Evolutionary conservation across 2,113 vertebrate genomes (phyloP).

Genomic region (Mesitornis unicolor): DNA sequence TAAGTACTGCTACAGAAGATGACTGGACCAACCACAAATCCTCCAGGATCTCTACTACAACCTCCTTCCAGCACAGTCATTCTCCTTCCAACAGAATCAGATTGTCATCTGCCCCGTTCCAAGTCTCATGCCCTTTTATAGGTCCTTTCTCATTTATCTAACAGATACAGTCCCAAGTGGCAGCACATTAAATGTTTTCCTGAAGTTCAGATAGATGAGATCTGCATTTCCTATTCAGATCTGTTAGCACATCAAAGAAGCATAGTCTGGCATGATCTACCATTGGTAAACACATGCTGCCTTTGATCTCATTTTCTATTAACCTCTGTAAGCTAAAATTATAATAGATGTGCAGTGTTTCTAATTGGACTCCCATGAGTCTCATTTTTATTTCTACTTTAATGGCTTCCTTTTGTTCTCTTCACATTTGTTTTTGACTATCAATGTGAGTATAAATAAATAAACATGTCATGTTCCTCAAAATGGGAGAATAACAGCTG

Average conservation of each 20-base stretch:
- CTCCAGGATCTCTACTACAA: neutral
- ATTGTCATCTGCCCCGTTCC: neutral
- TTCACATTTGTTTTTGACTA: neutral
- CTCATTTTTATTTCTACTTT: neutral
- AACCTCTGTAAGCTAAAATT: constrained; percentile 8
- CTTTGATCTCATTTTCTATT: constrained; percentile 52
- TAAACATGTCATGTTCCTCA: neutral
- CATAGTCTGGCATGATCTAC: neutral
- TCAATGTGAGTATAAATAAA: neutral
- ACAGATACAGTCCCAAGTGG: neutral
- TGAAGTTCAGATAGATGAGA: constrained; percentile 14
- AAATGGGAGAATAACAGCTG: neutral
- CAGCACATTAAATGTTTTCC: neutral
- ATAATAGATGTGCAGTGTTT: neutral
- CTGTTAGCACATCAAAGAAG: constrained; percentile 44
- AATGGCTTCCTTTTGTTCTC: neutral
- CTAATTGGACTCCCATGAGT: neutral
- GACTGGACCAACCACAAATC: neutral
- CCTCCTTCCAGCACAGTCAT: neutral
- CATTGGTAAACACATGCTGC: constrained; percentile 30
- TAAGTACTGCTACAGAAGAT: neutral
- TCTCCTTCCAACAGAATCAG: neutral
- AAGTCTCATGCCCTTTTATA: neutral
- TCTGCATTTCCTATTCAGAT: constrained; percentile 19
- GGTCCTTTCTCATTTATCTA: neutral